Base-by-base conservation (phyloP, 2,113 vertebrate genomes). In the Nothoprocta perdicaria region DNA sequence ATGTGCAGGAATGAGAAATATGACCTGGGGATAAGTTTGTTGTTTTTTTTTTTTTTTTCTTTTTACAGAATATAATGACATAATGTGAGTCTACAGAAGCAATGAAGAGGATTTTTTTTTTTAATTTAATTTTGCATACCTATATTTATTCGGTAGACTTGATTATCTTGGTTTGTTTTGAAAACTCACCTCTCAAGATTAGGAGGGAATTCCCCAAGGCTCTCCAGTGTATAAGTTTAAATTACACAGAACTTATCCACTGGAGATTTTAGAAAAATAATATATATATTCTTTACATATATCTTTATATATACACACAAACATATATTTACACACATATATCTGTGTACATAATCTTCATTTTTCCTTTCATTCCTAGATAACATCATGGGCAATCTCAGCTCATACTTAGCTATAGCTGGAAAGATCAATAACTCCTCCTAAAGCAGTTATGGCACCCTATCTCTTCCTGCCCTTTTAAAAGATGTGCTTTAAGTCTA, bases 11-110 rank as follows among this genome's bases (percentile, higher is more conserved):
- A 5, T 14, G 6, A 27, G 45, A 24, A 76, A 76, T 57, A 24
- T 35, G 71, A 27, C 0, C 5, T 24, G n/a, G 31, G 63, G 26
- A 24, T 35, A 50, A 9, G 2, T 6, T 14, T 16, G 18, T 16
- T 46, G 6, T 46, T 46, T 18, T 18, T 5, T 17, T 46, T 16
- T 46, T 16, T 46, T 17, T 46, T 46, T 18, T 18, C 15, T 17
- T 46, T 46, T 46, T 46, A 1, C 2, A 81, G 19, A 33, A 72
- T 4, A 1, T 4, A 0, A 53, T 31, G 45, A 21, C 57, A 33
- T 17, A 31, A 35, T 12, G 3, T 5, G 14, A 79, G 4, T 10
- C 24, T 29, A 10, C 3, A 35, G 52, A 90, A 84, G 33, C 45
- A 45, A 8, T 41, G 8, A 73, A 15, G 10, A 92, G 48, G 14